Evolutionary conservation across 2,797 vertebrate genomes (phyloP).

Genomic region (Echiichthys vipera): DNA sequence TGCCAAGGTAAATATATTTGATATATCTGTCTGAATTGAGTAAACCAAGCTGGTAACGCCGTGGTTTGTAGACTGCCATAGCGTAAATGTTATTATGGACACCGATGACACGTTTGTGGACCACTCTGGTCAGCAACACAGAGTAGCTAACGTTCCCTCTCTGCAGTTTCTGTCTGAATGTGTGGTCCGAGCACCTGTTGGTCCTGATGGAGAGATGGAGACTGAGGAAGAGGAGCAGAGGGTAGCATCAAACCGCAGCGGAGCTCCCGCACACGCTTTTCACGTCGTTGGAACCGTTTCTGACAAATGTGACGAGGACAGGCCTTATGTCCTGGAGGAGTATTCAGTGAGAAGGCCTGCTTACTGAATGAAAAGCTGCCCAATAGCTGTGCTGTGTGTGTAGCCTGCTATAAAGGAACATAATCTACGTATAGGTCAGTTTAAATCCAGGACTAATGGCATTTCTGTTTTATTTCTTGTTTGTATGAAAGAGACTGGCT

Average conservation of each 20-base stretch:
- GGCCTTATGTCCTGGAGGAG: constrained; percentile 76
- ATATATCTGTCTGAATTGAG: not conserved
- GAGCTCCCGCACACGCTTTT: constrained; percentile 70
- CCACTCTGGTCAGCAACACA: no score
- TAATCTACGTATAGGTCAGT: no score
- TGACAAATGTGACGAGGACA: constrained; percentile 24
- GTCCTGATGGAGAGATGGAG: constrained; percentile 68
- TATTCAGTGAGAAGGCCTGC: constrained; percentile 88
- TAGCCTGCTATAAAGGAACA: no score
- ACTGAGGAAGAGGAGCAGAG: constrained; percentile 75
- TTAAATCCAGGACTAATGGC: no score
- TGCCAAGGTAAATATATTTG: constrained; percentile 84
- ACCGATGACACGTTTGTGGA: not conserved
- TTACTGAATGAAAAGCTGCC: not conserved
- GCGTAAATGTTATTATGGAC: not conserved
- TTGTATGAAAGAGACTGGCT: constrained; percentile 71
- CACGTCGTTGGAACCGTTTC: constrained; percentile 89
- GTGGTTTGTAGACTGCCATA: not conserved
- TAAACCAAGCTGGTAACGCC: no score
- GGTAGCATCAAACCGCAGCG: not conserved
- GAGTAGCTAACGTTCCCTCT: not conserved
- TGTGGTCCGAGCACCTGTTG: constrained; percentile 73
- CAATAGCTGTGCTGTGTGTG: accelerated
- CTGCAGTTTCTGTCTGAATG: constrained; percentile 85
- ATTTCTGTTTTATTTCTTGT: not conserved